Base-by-base conservation (phyloP, 2,888 invertebrate species). In the Harmothoe impar region DNA sequence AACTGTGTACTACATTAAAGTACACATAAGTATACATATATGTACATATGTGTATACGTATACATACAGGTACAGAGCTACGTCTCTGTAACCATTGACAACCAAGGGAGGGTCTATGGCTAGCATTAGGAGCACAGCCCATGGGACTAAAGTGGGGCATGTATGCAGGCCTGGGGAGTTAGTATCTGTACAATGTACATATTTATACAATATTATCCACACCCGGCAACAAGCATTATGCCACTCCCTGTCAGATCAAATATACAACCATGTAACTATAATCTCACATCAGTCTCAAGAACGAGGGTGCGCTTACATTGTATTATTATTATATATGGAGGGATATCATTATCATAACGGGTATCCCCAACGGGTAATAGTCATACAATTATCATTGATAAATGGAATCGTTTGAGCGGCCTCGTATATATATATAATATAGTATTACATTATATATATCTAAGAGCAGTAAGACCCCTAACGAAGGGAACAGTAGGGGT, bases 351-450 rank as follows among this genome's bases (percentile, higher is more conserved):
- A 81, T 81, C 20, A 81, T 43, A 35, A 43, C 77, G 33, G 20
- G 81, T 33, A 81, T 20, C 43, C 15, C 20, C 35, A 81, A 81
- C 15, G 81, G 81, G 81, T 81, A 81, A 77, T 81, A 43, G 33
- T 81, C 81, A 81, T 81, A 81, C 20, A 81, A 43, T 81, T 35
- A 43, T 81, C 35, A 81, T 81, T 81, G 81, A 81, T 23, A 81
- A 81, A 86, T 86, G 86, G 86, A 54, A 86, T 54, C 29, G 54
- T 54, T 86, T 86, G 86, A 86, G 86, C 86, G 86, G 86, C 33
- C 72, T 72, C 72, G 25, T 81, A 81, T 81, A n/a, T n/a, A n/a
- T n/a, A n/a, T n/a, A n/a, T n/a, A n/a, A n/a, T n/a, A 43, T 43
- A 43, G n/a, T 81, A 81, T 72, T 72, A 81, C 20, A n/a, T 33